phyloP scores from a whole-genome alignment of 1,140 invertebrate genomes.

The Reticulitermes speratus region DNA sequence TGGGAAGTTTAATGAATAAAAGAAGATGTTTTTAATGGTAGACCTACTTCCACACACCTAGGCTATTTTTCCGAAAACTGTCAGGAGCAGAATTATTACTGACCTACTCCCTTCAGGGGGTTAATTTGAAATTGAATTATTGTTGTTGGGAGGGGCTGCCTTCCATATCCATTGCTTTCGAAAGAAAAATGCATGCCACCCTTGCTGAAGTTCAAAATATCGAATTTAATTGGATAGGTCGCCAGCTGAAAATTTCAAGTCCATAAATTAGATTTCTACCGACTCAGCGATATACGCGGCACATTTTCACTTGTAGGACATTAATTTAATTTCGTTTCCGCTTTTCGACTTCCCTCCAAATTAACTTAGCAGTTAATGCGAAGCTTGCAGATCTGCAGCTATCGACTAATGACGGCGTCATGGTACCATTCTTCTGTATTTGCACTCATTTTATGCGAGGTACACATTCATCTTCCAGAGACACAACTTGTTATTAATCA shows the following conservation, averaged over 20 bases:
- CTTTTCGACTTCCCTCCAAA: not conserved
- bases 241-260: constrained; percentile 1
- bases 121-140: constrained; percentile 16
- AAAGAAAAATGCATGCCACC: not conserved
- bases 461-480: too few relatives aligned
- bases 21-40: not conserved
- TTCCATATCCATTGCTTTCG: not conserved
- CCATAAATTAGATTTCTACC: constrained; percentile 10
- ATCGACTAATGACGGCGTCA: not conserved
- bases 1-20: constrained; percentile 8
- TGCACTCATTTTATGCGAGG: too few relatives aligned
- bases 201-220: not conserved
- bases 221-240: constrained; percentile 6
- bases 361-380: not conserved
- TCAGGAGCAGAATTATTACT: not conserved
- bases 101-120: not conserved
- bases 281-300: not conserved
- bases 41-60: not conserved
- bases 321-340: constrained; percentile 8
- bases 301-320: not conserved
- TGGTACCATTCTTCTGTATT: too few relatives aligned
- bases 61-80: not conserved
- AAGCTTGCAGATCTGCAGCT: not conserved
- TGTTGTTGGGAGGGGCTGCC: not conserved
- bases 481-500: too few relatives aligned